phyloP scores from a whole-genome alignment of 2,797 vertebrate species.

The Antennarius maculatus region DNA sequence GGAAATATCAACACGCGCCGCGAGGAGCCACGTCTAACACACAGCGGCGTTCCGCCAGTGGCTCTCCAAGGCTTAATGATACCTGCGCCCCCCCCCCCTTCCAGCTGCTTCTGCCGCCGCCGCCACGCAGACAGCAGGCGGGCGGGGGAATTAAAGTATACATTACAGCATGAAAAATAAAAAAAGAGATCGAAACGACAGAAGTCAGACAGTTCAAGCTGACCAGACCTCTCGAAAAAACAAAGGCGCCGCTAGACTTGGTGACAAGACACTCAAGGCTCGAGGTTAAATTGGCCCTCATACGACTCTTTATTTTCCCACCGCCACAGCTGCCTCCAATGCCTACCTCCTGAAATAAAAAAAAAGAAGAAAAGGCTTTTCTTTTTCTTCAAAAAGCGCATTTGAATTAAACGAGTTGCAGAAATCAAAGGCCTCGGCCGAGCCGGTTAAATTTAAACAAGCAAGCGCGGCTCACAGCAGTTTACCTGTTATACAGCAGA shows the following conservation, averaged over 20 bases:
- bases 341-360: conserved; percentile 25
- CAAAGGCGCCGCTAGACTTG: conserved; percentile 82
- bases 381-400: conserved; percentile 90
- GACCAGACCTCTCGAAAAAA: conserved; percentile 99
- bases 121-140: conserved; percentile 63
- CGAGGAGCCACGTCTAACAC: conserved; percentile 67
- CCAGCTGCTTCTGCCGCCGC: conserved; percentile 78
- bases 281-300: conserved; percentile 98
- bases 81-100: conserved; percentile 93
- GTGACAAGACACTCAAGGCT: conserved; percentile 94
- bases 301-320: conserved; percentile 79
- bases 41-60: conserved; percentile 64
- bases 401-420: conserved; percentile 96
- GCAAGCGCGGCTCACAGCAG: conserved; percentile 91
- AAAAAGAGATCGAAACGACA: conserved; percentile 96
- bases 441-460: conserved; percentile 94
- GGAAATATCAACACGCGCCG: conserved; percentile 74
- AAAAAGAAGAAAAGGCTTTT: neutral
- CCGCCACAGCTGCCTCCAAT: conserved; percentile 53
- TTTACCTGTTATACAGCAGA: conserved; percentile 91
- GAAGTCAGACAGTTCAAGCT: conserved; percentile 99
- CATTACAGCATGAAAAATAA: conserved; percentile 94
- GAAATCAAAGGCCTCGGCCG: conserved; percentile 90
- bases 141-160: conserved; percentile 91
- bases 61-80: conserved; percentile 90